Evolutionary conservation across 2,113 vertebrate species (phyloP).

Genomic region (Pristiophorus japonicus): DNA sequence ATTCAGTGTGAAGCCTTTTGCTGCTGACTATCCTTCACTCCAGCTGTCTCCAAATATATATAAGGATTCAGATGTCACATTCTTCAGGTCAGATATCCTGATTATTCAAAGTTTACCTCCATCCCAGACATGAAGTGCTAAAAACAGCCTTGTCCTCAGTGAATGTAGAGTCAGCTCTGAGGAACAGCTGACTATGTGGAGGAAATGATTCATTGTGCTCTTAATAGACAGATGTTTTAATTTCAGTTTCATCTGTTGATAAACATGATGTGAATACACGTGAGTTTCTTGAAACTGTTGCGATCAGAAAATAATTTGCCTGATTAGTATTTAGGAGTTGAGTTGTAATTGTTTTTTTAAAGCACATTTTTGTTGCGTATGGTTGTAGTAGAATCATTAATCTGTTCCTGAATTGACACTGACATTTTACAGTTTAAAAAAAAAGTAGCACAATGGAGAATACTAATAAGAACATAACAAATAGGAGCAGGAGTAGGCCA

Average conservation of each 20-base stretch:
- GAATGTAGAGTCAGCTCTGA: neutral
- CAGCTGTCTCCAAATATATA: slow-evolving; percentile 80
- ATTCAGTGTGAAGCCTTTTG: slow-evolving; percentile 68
- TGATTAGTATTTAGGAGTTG: neutral
- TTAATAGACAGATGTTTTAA: neutral
- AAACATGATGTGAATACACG: neutral
- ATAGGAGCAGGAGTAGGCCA: too few relatives aligned
- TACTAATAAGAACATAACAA: too few relatives aligned
- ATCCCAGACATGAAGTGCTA: neutral
- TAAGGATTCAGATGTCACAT: slow-evolving; percentile 51
- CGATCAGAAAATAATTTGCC: neutral
- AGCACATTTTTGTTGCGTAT: neutral
- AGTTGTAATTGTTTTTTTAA: neutral
- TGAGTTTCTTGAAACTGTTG: neutral
- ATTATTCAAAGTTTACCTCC: neutral
- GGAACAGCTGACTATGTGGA: neutral
- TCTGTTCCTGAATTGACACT: neutral
- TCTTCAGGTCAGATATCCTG: slow-evolving; percentile 53
- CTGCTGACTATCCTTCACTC: slow-evolving; percentile 69
- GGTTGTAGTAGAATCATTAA: neutral
- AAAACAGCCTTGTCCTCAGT: neutral
- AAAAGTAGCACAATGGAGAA: neutral
- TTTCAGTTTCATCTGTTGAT: neutral
- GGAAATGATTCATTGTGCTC: neutral
- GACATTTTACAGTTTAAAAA: neutral